Percentiles rank a stretch among this genome's conserved stretches.
phyloP scores from a whole-genome alignment of 2,888 invertebrate species.

The Eueremaeus valkanovi region DNA sequence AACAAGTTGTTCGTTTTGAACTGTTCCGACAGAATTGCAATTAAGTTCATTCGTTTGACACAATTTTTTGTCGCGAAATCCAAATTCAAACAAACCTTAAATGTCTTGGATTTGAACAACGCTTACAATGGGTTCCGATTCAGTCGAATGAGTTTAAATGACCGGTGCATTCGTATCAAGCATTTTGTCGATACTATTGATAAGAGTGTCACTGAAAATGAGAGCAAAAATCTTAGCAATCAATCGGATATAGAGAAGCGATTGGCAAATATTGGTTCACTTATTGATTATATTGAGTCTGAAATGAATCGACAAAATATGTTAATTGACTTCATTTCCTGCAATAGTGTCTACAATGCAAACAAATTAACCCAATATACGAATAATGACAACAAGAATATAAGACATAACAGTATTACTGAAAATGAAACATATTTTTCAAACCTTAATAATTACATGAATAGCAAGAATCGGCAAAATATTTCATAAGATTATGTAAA shows the following conservation, averaged over 20 bases:
- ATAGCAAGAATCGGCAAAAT: no score
- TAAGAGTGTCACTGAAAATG: neutral
- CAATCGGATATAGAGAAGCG: neutral
- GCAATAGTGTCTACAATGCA: neutral
- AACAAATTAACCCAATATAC: neutral
- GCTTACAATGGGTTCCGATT: neutral
- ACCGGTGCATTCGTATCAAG: neutral
- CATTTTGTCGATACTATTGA: neutral
- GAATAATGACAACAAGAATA: neutral
- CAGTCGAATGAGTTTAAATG: neutral
- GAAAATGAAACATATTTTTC: no score
- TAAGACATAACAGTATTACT: neutral
- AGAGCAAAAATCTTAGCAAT: neutral
- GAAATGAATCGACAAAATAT: neutral
- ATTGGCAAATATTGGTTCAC: neutral
- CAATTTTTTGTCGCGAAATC: slow-evolving; percentile 21
- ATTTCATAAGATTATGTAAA: no score
- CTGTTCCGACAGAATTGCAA: neutral
- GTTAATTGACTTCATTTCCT: slow-evolving; percentile 7
- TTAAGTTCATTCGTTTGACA: slow-evolving; percentile 14
- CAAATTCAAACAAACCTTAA: neutral
- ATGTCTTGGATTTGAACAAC: neutral
- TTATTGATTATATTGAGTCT: neutral
- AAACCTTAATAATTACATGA: no score
- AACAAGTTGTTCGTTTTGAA: neutral